These are phyloP conservation scores for Equus przewalskii DNA, from an alignment of 2,113 vertebrate species.

Conservation along the genomic window DNA sequence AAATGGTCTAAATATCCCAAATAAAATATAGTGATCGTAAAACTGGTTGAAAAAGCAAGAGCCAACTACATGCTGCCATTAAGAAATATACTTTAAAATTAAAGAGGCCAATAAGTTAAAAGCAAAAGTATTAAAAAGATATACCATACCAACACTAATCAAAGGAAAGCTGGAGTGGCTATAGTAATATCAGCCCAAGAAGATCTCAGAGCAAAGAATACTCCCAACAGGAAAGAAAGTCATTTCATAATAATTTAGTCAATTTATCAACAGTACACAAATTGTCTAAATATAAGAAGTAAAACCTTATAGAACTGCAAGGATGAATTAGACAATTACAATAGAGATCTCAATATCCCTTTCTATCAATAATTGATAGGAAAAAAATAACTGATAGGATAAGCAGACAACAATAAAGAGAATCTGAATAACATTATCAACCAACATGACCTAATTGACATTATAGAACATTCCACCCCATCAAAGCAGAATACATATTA, in stretches of 20 bases:
- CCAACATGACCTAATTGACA: neutral
- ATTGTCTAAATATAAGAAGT: neutral
- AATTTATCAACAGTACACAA: neutral
- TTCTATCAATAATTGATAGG: neutral
- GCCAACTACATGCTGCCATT: neutral
- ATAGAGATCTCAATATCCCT: neutral
- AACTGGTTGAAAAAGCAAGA: neutral
- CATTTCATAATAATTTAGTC: neutral
- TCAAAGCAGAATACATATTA: neutral
- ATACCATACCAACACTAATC: neutral
- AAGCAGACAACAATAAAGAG: neutral
- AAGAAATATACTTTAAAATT: neutral
- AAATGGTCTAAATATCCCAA: conserved; percentile 6
- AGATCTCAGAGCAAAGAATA: conserved; percentile 1
- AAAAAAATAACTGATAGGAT: neutral
- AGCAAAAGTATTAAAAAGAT: neutral
- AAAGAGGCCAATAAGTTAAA: neutral
- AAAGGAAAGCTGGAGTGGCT: neutral
- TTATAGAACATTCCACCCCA: neutral
- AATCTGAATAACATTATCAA: neutral
- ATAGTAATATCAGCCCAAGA: neutral
- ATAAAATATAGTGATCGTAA: neutral
- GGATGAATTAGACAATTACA: neutral
- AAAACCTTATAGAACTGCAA: neutral
- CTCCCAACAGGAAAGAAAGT: neutral